A percentile compares a stretch with the other conserved stretches of the same genome.
Evolutionary conservation across 2,113 vertebrate species (phyloP).

Genomic region (Megaceryle maxima): DNA sequence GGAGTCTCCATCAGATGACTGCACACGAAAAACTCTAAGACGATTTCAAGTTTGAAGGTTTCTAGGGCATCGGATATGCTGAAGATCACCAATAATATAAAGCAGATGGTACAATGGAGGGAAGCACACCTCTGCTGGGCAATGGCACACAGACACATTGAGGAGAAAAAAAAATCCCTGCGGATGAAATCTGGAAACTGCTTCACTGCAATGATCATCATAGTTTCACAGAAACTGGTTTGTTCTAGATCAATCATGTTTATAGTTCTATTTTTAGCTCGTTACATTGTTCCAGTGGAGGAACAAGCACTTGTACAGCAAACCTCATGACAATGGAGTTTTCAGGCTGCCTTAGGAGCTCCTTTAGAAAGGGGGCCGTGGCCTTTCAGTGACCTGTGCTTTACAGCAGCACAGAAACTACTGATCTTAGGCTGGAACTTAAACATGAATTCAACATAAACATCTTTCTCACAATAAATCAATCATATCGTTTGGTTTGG

Average conservation of each 20-base stretch:
- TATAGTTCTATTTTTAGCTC: background rate
- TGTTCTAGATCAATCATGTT: background rate
- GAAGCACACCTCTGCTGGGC: background rate
- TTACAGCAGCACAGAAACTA: background rate
- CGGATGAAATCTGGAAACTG: background rate
- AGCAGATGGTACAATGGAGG: background rate
- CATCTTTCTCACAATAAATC: background rate
- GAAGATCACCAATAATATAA: background rate
- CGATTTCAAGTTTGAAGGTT: background rate
- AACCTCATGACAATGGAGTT: background rate
- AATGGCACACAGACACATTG: background rate
- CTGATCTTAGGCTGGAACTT: background rate
- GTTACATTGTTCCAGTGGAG: background rate
- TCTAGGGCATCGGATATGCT: background rate
- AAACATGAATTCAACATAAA: background rate
- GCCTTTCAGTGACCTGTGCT: background rate
- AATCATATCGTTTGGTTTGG: background rate
- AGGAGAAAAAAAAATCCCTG: background rate
- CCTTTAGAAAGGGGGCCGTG: background rate
- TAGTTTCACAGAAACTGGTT: background rate
- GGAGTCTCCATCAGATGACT: background rate
- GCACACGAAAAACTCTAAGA: background rate
- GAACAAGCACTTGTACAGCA: background rate
- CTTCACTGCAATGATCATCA: background rate
- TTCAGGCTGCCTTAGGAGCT: background rate